phyloP scores from a whole-genome alignment of 1,140 invertebrate species.

The Dysdera silvatica region DNA sequence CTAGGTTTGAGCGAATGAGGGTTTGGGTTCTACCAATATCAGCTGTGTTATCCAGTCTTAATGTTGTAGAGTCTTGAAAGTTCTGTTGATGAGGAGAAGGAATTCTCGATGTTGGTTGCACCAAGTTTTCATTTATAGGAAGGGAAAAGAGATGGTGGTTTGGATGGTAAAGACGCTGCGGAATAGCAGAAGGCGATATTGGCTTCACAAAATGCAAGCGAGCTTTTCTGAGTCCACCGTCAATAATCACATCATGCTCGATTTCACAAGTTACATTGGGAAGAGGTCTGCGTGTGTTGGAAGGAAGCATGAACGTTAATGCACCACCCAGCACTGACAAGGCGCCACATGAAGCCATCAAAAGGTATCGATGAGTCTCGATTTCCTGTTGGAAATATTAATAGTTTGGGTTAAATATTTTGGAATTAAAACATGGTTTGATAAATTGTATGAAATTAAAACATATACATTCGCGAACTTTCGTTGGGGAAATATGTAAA shows the following conservation, averaged over 20 bases:
- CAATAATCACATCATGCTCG: slow-evolving; percentile 15
- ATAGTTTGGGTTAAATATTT: not conserved
- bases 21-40: slow-evolving; percentile 8
- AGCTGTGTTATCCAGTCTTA: slow-evolving; percentile 9
- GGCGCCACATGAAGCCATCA: slow-evolving; percentile 26
- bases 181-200: too few relatives aligned
- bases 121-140: not conserved
- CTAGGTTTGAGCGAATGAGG: not conserved
- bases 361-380: slow-evolving; percentile 15
- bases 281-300: slow-evolving; percentile 23
- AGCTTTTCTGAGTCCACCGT: not conserved
- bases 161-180: not conserved
- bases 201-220: not conserved
- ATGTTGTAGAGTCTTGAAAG: slow-evolving; percentile 4
- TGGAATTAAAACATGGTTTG: too few relatives aligned
- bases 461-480: too few relatives aligned
- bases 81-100: too few relatives aligned
- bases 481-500: too few relatives aligned
- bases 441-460: too few relatives aligned
- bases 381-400: slow-evolving; percentile 13
- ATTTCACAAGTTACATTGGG: slow-evolving; percentile 29
- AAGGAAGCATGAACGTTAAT: slow-evolving; percentile 27
- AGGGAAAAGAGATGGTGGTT: not conserved
- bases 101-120: too few relatives aligned
- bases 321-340: slow-evolving; percentile 25